Evolutionary conservation across 2,113 vertebrate species (phyloP), one percentile per base, ranked within the genome.

Genomic region (Piprites chloris): DNA sequence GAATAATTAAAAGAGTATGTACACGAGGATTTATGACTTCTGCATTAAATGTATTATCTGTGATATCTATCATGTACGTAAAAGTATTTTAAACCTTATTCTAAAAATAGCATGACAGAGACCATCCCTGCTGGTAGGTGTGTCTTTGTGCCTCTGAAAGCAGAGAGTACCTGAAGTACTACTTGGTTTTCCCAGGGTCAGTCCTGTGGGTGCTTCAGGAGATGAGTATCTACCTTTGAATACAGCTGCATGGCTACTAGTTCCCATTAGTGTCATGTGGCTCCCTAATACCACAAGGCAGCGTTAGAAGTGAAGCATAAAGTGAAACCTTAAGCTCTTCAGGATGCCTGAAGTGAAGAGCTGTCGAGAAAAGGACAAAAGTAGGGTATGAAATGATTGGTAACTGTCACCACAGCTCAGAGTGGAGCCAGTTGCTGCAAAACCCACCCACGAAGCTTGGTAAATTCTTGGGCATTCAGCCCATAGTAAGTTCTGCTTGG

Each of bases 391-490:
- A 89, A 96, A 74, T n/a, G 30, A 63, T 32, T 59, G 63, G 72
- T 90, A 55, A 85, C 28, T 77, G 80, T 95, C 80, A 87, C 80
- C 61, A 53, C 2, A 85, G 93, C 91, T 93, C 62, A 79, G 76
- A 92, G 84, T 53, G 52, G 77, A 94, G 66, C 30, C 67, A 65
- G 47, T 94, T 82, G 44, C 90, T 93, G 90, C 85, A 92, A 75
- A 95, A 92, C 85, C 95, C 95, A 96, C 96, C 95, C 96, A 95
- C 65, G 37, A 93, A 95, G 94, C 87, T 82, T 49, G 49, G 89
- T 89, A 27, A 96, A 95, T 97, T 84, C 83, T 74, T 84, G 76
- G 92, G 90, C 42, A 0, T 80, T 90, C 56, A 85, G 94, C 86
- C 86, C 81, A 24, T 39, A 9, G 33, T 49, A 74, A 89, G 50